These are phyloP conservation scores for Esperia sulphurella DNA, from an alignment of 2,888 invertebrate genomes.

Conservation along the genomic window DNA sequence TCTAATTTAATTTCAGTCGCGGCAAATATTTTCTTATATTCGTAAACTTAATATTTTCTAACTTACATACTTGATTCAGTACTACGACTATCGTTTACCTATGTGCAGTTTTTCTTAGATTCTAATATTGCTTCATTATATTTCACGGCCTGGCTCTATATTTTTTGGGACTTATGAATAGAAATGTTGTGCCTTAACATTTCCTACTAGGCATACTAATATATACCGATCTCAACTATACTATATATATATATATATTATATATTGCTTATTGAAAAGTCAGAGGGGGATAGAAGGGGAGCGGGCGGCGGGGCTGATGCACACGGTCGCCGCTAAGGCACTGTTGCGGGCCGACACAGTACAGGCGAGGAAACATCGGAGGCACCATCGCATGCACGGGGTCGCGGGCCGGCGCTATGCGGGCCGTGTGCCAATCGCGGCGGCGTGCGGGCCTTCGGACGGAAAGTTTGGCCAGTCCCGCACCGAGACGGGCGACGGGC, in stretches of 20 bases:
- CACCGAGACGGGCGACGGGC: conserved; percentile 58
- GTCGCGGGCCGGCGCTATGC: conserved; percentile 23
- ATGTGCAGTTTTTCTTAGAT: not conserved
- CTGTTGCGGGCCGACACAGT: conserved; percentile 45
- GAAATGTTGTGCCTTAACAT: no score
- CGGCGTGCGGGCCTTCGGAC: conserved; percentile 63
- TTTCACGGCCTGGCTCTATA: not conserved
- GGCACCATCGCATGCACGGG: conserved; percentile 24
- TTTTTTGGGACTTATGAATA: not conserved
- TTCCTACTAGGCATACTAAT: no score
- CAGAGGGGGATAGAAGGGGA: not conserved
- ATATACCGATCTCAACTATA: no score
- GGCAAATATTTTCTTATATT: no score
- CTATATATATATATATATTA: no score
- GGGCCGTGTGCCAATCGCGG: conserved; percentile 22
- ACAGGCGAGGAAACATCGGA: conserved; percentile 14
- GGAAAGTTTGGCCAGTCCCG: conserved; percentile 73
- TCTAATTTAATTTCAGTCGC: no score
- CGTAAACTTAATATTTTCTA: no score
- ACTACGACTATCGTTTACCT: no score
- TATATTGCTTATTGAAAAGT: not conserved
- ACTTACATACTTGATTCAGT: no score
- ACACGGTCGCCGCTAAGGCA: conserved; percentile 51
- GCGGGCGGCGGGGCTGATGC: conserved; percentile 11
- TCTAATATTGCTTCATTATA: not conserved